These are phyloP conservation scores for Lucifuga dentata DNA, from an alignment of 2,113 vertebrate genomes.

Conservation along the genomic window DNA sequence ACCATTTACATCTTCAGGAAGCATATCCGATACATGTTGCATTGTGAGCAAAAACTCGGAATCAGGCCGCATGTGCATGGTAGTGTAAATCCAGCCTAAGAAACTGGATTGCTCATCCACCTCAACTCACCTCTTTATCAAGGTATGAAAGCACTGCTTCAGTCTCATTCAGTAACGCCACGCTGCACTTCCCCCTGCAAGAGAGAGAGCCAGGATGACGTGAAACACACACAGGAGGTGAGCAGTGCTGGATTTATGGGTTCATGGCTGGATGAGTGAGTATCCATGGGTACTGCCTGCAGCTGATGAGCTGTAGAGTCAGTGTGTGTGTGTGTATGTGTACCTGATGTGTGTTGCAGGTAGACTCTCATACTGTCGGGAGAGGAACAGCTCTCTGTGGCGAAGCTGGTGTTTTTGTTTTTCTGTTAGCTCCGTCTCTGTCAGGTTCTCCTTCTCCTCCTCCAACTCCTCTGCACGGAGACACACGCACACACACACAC, in stretches of 20 bases:
- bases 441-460: slow-evolving; percentile 92
- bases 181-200: slow-evolving; percentile 94
- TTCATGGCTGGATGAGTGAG: slow-evolving; percentile 43
- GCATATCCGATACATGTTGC: too few relatives aligned
- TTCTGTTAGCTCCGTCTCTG: slow-evolving; percentile 92
- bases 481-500: too few relatives aligned
- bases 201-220: slow-evolving; percentile 19
- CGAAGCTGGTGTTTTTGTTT: slow-evolving; percentile 98
- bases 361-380: slow-evolving; percentile 95
- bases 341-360: slow-evolving; percentile 97
- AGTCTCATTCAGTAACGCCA: slow-evolving; percentile 96
- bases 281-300: slow-evolving; percentile 47
- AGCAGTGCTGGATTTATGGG: slow-evolving; percentile 4
- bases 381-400: slow-evolving; percentile 96
- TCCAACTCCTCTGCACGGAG: slow-evolving; percentile 92
- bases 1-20: too few relatives aligned
- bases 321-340: slow-evolving; percentile 12
- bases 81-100: too few relatives aligned
- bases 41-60: too few relatives aligned
- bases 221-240: slow-evolving; percentile 56
- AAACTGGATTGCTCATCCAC: too few relatives aligned
- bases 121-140: slow-evolving; percentile 92
- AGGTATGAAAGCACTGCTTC: slow-evolving; percentile 95
- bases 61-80: too few relatives aligned
- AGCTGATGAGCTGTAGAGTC: background rate